Percentiles rank a stretch among this genome's conserved stretches.
phyloP scores from a whole-genome alignment of 2,797 vertebrate species.

The Coranthus polyacanthus region DNA sequence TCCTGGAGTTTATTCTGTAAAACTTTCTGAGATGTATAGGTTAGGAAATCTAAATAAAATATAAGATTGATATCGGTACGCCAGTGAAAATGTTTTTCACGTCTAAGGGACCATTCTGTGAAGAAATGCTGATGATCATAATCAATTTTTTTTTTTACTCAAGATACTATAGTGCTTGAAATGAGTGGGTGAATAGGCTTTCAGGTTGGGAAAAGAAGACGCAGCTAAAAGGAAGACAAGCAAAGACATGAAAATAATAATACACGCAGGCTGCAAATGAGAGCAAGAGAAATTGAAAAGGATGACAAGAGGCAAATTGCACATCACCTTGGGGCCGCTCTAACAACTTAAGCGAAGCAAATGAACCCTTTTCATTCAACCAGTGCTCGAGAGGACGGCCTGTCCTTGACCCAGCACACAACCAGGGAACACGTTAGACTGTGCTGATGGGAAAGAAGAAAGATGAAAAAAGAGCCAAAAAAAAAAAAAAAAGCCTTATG shows the following conservation, averaged over 20 bases:
- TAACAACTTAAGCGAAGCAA: conserved; percentile 56
- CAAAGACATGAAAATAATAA: conserved; percentile 31
- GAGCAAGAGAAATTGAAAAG: conserved; percentile 49
- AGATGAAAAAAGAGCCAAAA: conserved; percentile 12
- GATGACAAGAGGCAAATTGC: conserved; percentile 50
- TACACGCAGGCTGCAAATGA: conserved; percentile 38
- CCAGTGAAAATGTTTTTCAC: too few species aligned
- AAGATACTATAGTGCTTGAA: not conserved
- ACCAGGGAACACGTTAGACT: conserved; percentile 25
- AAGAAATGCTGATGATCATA: not conserved
- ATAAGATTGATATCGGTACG: too few species aligned
- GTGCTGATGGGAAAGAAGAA: conserved; percentile 20
- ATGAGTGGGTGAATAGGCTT: conserved; percentile 4
- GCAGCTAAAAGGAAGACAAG: not conserved
- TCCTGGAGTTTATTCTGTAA: too few species aligned
- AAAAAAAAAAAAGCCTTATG: conserved; percentile 8
- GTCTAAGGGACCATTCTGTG: too few species aligned
- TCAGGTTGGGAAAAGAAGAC: conserved; percentile 27
- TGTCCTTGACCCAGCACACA: conserved; percentile 79
- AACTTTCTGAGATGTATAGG: too few species aligned
- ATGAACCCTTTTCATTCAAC: conserved; percentile 47
- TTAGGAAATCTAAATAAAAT: too few species aligned
- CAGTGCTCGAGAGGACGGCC: conserved; percentile 39
- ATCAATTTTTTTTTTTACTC: not conserved
- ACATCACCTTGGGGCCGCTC: conserved; percentile 26